Percentiles rank a stretch among this genome's conserved stretches.
Evolutionary conservation across 53 echinoderm and acorn worm genomes (phyloP).

Genomic region (Astropecten irregularis): DNA sequence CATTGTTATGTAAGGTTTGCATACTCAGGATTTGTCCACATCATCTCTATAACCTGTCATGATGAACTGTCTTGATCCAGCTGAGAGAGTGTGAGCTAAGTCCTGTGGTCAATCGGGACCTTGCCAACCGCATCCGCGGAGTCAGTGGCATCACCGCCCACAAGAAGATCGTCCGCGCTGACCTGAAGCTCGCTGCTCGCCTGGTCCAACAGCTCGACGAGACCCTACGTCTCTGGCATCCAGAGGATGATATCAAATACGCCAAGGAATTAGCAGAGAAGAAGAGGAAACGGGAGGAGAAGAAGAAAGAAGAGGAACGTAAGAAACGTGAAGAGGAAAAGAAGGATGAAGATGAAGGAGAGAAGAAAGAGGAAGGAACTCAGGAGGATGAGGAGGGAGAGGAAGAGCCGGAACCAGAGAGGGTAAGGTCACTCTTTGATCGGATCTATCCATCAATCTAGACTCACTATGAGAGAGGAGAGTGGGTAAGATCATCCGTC

Average conservation of each 20-base stretch:
- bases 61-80: too few species aligned
- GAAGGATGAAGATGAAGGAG: constrained; percentile 15
- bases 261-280: constrained; percentile 47
- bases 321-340: constrained; percentile 19
- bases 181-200: constrained; percentile 90
- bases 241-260: constrained; percentile 41
- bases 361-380: constrained; percentile 31
- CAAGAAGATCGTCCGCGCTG: constrained; percentile 78
- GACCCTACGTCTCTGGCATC: constrained; percentile 51
- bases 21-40: too few species aligned
- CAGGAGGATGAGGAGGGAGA: constrained; percentile 27
- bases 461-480: too few species aligned
- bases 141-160: constrained; percentile 92
- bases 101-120: constrained; percentile 94
- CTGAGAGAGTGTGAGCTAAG: constrained; percentile 94
- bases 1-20: too few species aligned
- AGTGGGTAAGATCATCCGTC: not conserved
- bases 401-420: constrained; percentile 31
- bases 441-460: too few species aligned
- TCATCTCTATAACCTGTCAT: too few species aligned
- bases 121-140: constrained; percentile 86
- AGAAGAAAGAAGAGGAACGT: constrained; percentile 16
- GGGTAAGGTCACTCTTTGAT: constrained; percentile 13
- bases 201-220: constrained; percentile 74
- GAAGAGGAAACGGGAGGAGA: constrained; percentile 48